Base-by-base conservation (phyloP, 1,140 invertebrate species). In the Ylistrum balloti region DNA sequence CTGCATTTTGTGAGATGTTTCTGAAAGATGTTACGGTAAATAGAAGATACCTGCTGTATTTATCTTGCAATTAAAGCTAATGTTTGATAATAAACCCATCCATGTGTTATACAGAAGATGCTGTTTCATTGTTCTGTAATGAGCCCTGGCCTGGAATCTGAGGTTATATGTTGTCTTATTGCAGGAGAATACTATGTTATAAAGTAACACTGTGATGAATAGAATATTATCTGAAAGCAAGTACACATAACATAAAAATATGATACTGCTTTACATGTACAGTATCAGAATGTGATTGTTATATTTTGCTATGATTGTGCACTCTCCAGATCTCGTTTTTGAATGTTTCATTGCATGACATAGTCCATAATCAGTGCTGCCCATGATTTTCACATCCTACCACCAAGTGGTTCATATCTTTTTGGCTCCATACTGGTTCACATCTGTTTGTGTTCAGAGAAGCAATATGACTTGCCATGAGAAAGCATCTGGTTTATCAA, bases 341-440 rank as follows among this genome's bases (percentile, higher is more conserved):
- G 56, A 45, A 45, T 45, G 7, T 45, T 74, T n/a, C n/a, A 74
- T 28, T 45, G 41, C 17, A 45, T 74, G n/a, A 74, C n/a, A 38
- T 38, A 13, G 56, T 74, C n/a, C 56, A 74, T 74, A 28, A 74
- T 74, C 56, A 74, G 17, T n/a, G 15, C n/a, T 74, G 22, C 56
- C 56, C n/a, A 5, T 28, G 56, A 5, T 74, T 5, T 13, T 74
- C 22, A 13, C 41, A 74, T 74, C n/a, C 5, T 74, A 74, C 56
- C 56, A 74, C 56, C 56, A 74, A 74, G 56, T 74, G 56, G 56
- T 74, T 74, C 56, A 74, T 74, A 28, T 74, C 56, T n/a, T n/a
- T n/a, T n/a, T 28, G 56, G 3, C 17, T 28, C 1, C 22, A 74
- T 0, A n/a, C 28, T 74, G 1, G 56, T 28, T 28, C n/a, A 28